These are phyloP conservation scores for Zaprionus ghesquierei DNA, from an alignment of 1,140 invertebrate genomes.

Conservation along the genomic window DNA sequence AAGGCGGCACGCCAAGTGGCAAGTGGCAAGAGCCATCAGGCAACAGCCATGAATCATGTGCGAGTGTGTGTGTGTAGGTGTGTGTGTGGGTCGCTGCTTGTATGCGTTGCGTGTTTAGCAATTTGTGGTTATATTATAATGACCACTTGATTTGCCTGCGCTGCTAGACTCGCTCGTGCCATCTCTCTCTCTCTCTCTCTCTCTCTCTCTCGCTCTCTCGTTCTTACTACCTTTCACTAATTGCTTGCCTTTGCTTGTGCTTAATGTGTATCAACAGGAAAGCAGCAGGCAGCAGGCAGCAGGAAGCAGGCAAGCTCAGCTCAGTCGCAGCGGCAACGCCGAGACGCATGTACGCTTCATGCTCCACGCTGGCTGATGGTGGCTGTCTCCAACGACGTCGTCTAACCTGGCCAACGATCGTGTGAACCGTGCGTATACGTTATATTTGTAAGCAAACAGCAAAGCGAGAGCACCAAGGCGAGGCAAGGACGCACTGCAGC, in stretches of 20 bases:
- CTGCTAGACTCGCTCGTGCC: not conserved
- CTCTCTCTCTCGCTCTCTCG: not conserved
- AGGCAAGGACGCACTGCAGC: constrained; percentile 19
- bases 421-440: constrained; percentile 38
- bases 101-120: constrained; percentile 70
- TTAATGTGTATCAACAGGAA: constrained; percentile 34
- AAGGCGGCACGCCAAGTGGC: not conserved
- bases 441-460: constrained; percentile 17
- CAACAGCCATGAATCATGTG: constrained; percentile 52
- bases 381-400: constrained; percentile 31
- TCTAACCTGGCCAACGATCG: constrained; percentile 45
- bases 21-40: constrained; percentile 40
- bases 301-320: not conserved
- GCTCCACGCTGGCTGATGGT: constrained; percentile 63
- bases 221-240: constrained; percentile 32
- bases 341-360: constrained; percentile 74
- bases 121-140: constrained; percentile 78
- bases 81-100: not conserved
- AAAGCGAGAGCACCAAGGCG: constrained; percentile 11
- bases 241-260: constrained; percentile 37
- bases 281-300: not conserved
- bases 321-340: constrained; percentile 64
- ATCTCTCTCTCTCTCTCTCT: not conserved
- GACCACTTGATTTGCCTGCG: constrained; percentile 74
- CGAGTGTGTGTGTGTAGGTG: constrained; percentile 1